Evolutionary conservation across 2,888 invertebrate genomes (phyloP).

Genomic region (Phlogophora meticulosa): DNA sequence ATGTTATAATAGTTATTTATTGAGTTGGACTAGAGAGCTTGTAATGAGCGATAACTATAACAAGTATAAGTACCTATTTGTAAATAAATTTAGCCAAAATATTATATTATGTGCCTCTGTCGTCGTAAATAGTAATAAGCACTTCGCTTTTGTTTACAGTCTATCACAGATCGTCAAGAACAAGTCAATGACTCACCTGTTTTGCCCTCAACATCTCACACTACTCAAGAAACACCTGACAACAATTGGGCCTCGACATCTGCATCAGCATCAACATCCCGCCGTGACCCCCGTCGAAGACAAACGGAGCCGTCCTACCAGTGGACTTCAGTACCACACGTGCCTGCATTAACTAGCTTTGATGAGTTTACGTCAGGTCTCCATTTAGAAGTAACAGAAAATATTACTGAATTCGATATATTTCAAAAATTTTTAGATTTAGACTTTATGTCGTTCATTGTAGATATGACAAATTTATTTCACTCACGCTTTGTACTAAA

Average conservation of each 20-base stretch:
- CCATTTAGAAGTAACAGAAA: conserved; percentile 39
- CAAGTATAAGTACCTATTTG: conserved; percentile 30
- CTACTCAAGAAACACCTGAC: conserved; percentile 38
- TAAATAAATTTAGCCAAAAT: conserved; percentile 38
- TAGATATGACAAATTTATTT: conserved; percentile 32
- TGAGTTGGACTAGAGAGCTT: conserved; percentile 35
- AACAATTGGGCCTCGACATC: conserved; percentile 44
- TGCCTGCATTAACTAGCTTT: conserved; percentile 42
- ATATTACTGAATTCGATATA: conserved; percentile 43
- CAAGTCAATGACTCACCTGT: conserved; percentile 33
- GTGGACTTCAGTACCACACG: conserved; percentile 42
- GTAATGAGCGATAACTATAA: conserved; percentile 36
- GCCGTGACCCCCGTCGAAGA: conserved; percentile 41
- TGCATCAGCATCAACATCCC: conserved; percentile 41
- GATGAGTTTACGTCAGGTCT: conserved; percentile 44
- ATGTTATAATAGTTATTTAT: conserved; percentile 36
- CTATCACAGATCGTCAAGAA: conserved; percentile 42
- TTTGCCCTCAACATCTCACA: conserved; percentile 42
- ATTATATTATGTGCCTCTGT: conserved; percentile 33
- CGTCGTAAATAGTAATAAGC: conserved; percentile 39
- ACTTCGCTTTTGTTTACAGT: conserved; percentile 38
- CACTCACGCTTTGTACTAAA: conserved; percentile 37
- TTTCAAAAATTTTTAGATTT: conserved; percentile 35
- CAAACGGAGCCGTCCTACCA: conserved; percentile 43
- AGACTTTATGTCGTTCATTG: conserved; percentile 39